Evolutionary conservation across 2,113 vertebrate species (phyloP).

Genomic region (Microcebus murinus): DNA sequence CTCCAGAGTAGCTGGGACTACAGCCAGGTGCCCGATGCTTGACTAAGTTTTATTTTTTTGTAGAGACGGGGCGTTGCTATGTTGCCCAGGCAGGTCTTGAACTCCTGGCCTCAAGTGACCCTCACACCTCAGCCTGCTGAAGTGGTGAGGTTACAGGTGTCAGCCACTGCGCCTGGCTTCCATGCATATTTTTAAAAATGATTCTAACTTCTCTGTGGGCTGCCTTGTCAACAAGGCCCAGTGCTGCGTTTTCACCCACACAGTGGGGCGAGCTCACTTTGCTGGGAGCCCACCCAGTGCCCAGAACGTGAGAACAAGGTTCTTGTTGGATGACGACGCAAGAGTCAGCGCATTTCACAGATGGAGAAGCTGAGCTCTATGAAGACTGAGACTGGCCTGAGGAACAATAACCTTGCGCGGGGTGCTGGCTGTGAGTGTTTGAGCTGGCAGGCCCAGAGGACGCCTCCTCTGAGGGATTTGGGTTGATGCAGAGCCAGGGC

Average conservation of each 20-base stretch:
- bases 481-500: background rate
- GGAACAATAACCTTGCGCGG: background rate
- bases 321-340: background rate
- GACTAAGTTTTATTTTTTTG: background rate
- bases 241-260: background rate
- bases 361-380: background rate
- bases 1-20: background rate
- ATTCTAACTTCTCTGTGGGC: background rate
- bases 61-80: background rate
- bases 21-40: background rate
- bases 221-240: background rate
- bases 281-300: background rate
- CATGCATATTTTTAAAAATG: background rate
- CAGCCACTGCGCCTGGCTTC: background rate
- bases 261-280: background rate
- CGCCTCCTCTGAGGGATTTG: background rate
- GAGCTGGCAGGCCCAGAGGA: background rate
- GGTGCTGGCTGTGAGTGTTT: background rate
- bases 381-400: background rate
- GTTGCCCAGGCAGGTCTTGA: background rate
- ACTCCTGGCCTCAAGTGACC: background rate
- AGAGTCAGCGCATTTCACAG: background rate
- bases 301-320: background rate
- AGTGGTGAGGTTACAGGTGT: background rate
- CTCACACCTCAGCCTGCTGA: background rate